Evolutionary conservation across 2,888 invertebrate species (phyloP).

Genomic region (Agrotis clavis): DNA sequence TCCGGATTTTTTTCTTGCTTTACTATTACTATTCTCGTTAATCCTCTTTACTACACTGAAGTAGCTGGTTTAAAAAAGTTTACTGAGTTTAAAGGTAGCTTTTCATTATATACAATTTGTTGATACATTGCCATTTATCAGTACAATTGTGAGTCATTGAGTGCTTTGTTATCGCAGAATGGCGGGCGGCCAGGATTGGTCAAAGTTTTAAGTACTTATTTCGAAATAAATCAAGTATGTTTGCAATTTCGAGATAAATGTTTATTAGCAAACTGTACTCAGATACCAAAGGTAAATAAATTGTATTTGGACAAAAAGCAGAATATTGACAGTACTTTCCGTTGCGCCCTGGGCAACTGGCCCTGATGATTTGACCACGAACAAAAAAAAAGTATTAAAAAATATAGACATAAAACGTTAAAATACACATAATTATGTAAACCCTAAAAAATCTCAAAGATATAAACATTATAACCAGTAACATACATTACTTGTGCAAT

Average conservation of each 20-base stretch:
- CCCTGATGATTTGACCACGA: no score
- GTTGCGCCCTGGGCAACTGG: no score
- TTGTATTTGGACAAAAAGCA: background rate
- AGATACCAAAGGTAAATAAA: conserved; percentile 3
- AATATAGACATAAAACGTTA: background rate
- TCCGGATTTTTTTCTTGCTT: conserved; percentile 59
- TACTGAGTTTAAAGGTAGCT: conserved; percentile 10
- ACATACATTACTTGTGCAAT: conserved; percentile 3
- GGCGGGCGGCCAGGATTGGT: background rate
- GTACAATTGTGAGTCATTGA: conserved; percentile 33
- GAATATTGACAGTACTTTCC: background rate
- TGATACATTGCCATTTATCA: conserved; percentile 13
- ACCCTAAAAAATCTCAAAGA: background rate
- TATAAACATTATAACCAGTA: background rate
- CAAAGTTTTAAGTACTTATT: conserved; percentile 22
- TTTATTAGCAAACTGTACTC: conserved; percentile 16
- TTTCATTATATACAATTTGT: conserved; percentile 4
- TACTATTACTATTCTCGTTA: conserved; percentile 28
- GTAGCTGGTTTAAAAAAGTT: conserved; percentile 9
- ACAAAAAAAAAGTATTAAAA: background rate
- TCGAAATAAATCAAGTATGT: conserved; percentile 25
- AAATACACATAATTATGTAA: no score
- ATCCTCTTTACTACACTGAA: conserved; percentile 15
- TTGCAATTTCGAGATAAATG: conserved; percentile 12
- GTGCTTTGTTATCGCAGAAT: conserved; percentile 27